These are phyloP conservation scores for Lethenteron reissneri DNA, from an alignment of 2,113 vertebrate genomes.

Conservation along the genomic window DNA sequence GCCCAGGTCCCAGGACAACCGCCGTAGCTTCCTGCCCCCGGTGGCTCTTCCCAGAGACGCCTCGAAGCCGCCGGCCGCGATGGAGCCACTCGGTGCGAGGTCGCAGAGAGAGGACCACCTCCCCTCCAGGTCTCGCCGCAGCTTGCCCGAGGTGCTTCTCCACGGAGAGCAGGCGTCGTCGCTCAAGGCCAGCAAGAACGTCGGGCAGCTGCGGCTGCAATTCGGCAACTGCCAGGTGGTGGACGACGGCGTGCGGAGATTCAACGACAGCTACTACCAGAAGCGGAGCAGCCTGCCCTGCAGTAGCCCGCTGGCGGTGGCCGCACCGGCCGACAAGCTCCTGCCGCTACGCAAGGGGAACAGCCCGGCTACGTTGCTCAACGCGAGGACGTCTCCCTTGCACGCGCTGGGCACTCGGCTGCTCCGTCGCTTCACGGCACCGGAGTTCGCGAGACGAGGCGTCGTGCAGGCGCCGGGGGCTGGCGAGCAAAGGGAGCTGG, in stretches of 20 bases:
- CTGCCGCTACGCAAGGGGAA: conserved; percentile 15
- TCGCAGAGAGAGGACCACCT: neutral
- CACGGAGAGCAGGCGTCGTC: conserved; percentile 13
- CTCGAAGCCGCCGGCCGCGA: conserved; percentile 9
- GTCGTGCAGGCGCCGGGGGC: conserved; percentile 8
- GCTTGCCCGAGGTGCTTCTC: no score
- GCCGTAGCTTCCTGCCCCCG: conserved; percentile 7
- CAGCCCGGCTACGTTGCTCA: conserved; percentile 7
- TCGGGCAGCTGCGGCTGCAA: conserved; percentile 7
- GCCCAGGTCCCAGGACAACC: conserved; percentile 6
- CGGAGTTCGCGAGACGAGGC: conserved; percentile 19
- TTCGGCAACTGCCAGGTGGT: conserved; percentile 8
- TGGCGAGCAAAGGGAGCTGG: neutral
- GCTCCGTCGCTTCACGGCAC: conserved; percentile 23
- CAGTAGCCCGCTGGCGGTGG: conserved; percentile 14
- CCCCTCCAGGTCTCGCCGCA: conserved; percentile 12
- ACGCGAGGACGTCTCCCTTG: conserved; percentile 10
- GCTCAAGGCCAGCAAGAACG: conserved; percentile 14
- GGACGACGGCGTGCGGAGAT: conserved; percentile 13
- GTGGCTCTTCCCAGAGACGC: conserved; percentile 11
- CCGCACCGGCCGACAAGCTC: conserved; percentile 17
- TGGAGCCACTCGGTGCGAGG: neutral
- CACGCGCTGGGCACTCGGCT: conserved; percentile 21
- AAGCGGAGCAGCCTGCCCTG: conserved; percentile 28
- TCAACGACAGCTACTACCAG: conserved; percentile 25